Base-by-base conservation (phyloP, 2,797 vertebrate genomes). In the Phoebastria nigripes region DNA sequence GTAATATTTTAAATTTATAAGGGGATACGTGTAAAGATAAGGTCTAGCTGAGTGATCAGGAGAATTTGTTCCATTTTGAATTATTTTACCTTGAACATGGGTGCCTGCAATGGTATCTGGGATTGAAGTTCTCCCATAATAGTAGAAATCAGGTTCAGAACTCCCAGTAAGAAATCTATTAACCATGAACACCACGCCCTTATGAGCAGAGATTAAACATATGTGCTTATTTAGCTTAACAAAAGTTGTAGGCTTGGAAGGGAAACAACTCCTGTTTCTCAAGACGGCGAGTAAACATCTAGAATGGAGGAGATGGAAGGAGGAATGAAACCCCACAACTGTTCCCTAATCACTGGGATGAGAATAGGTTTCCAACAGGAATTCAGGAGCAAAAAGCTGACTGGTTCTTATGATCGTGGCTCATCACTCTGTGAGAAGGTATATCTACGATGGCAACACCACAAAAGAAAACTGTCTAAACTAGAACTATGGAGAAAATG, bases 381-480 rank as follows among this genome's bases (percentile, higher is more conserved):
- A 22, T 35, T 42, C 21, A 58, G 21, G 3, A 89, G 14, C 35
- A 83, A 80, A 82, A 86, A 85, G 24, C 55, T 77, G 47, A 47
- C 14, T 71, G 26, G 29, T 49, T 49, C 15, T 77, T 58, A 49
- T 8, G 6, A 25, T 9, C 1, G 1, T 7, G 11, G 22, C 22
- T 74, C 10, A 66, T 28, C 15, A 65, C 6, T 70, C 33, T 58
- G 9, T 49, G 26, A 54, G 41, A 81, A 41, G 11, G 12, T 29
- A 3, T 1, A 55, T 29, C 33, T 63, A 19, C 0, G 0, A 72
- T 8, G 31, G 25, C 26, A 63, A 47, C 8, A 42, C 3, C 3
- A 5, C 47, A 44, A 33, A 67, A 12, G 5, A 83, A 74, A 65
- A 37, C 8, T 13, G 11, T 19, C 11, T 47, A 46, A 87, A 58